These are phyloP conservation scores for Leptopterna dolabrata DNA, from an alignment of 2,888 invertebrate genomes.

Conservation along the genomic window DNA sequence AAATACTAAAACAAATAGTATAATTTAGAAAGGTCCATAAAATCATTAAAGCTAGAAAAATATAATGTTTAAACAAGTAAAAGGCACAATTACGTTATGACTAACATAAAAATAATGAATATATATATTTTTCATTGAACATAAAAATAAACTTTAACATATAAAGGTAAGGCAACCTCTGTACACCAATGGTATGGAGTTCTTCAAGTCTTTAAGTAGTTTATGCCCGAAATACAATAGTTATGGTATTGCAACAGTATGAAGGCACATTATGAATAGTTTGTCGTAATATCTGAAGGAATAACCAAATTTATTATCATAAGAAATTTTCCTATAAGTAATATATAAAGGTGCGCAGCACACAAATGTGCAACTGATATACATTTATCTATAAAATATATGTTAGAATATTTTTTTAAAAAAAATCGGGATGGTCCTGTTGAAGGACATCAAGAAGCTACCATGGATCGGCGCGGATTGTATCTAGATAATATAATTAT, in stretches of 20 bases:
- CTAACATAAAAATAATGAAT: conserved; percentile 56
- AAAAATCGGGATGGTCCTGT: background rate
- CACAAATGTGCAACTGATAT: conserved; percentile 41
- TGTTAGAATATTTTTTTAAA: background rate
- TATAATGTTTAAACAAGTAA: conserved; percentile 54
- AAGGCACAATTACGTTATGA: conserved; percentile 56
- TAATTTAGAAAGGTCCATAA: conserved; percentile 53
- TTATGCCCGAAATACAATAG: conserved; percentile 49
- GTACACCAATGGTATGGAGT: conserved; percentile 51
- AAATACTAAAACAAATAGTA: conserved; percentile 48
- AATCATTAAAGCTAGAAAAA: conserved; percentile 57
- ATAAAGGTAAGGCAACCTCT: conserved; percentile 52
- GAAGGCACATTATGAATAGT: conserved; percentile 46
- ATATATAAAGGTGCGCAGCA: conserved; percentile 28
- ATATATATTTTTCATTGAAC: conserved; percentile 51
- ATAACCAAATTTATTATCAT: background rate
- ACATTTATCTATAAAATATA: conserved; percentile 29
- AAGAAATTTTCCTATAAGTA: background rate
- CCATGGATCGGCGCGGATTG: background rate
- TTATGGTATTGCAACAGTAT: conserved; percentile 52
- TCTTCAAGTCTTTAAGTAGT: conserved; percentile 53
- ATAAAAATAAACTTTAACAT: conserved; percentile 55
- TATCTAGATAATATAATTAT: background rate
- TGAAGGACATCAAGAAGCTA: background rate
- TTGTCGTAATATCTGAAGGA: conserved; percentile 11